These are phyloP conservation scores for Erebia aethiops DNA, from an alignment of 2,888 invertebrate species.

Conservation along the genomic window DNA sequence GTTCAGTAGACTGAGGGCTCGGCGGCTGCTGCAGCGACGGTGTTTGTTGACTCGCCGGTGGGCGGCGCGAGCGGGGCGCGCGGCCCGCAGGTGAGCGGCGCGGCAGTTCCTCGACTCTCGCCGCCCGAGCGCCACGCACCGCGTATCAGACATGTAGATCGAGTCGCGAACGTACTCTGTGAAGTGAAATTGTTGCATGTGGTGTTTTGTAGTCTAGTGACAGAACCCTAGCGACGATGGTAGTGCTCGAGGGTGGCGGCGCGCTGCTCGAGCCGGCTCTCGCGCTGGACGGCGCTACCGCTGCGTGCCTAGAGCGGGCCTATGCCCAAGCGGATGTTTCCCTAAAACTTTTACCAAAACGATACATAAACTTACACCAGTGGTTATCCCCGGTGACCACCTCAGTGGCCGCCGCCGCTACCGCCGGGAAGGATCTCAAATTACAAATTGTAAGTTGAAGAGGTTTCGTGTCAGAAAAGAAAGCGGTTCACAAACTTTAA, in stretches of 20 bases:
- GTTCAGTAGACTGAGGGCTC: slow-evolving; percentile 63
- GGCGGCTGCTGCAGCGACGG: slow-evolving; percentile 73
- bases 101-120: slow-evolving; percentile 76
- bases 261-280: slow-evolving; percentile 84
- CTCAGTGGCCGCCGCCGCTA: slow-evolving; percentile 72
- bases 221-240: slow-evolving; percentile 57
- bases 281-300: slow-evolving; percentile 87
- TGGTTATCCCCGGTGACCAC: slow-evolving; percentile 92
- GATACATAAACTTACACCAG: slow-evolving; percentile 95
- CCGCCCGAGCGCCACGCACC: slow-evolving; percentile 66
- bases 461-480: slow-evolving; percentile 27
- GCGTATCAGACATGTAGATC: slow-evolving; percentile 71
- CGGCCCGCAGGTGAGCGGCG: slow-evolving; percentile 57
- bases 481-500: slow-evolving; percentile 30
- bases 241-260: slow-evolving; percentile 79
- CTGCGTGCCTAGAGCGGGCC: slow-evolving; percentile 88
- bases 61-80: slow-evolving; percentile 61
- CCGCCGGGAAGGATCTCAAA: slow-evolving; percentile 90
- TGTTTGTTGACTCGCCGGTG: slow-evolving; percentile 74
- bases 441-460: slow-evolving; percentile 86
- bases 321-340: slow-evolving; percentile 92
- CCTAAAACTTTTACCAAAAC: slow-evolving; percentile 94
- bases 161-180: slow-evolving; percentile 55
- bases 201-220: slow-evolving; percentile 52
- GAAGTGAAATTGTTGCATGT: slow-evolving; percentile 58